Percentiles rank a stretch among this genome's conserved stretches.
phyloP scores from a whole-genome alignment of 1,140 invertebrate genomes.

The Lordiphosa collinella region DNA sequence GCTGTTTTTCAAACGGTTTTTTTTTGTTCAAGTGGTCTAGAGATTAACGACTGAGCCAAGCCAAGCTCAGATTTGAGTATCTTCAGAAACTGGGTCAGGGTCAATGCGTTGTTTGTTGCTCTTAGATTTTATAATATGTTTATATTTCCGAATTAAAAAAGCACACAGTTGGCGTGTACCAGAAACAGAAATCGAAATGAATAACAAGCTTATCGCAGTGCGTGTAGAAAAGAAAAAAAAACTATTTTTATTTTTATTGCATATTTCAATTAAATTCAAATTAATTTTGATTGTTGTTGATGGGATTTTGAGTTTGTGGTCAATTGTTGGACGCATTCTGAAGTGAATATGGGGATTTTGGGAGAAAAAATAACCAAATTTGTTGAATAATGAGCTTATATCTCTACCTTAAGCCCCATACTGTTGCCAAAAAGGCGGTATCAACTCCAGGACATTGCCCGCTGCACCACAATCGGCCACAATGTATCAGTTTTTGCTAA shows the following conservation, averaged over 20 bases:
- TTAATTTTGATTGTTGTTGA: slow-evolving; percentile 51
- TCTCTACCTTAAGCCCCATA: too few relatives aligned
- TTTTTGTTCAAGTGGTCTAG: slow-evolving; percentile 50
- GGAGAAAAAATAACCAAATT: too few relatives aligned
- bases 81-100: slow-evolving; percentile 72
- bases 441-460: too few relatives aligned
- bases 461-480: too few relatives aligned
- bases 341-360: slow-evolving; percentile 35
- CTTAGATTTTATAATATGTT: slow-evolving; percentile 40
- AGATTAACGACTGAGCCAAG: slow-evolving; percentile 65
- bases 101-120: slow-evolving; percentile 58
- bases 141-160: slow-evolving; percentile 41
- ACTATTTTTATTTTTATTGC: slow-evolving; percentile 28
- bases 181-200: slow-evolving; percentile 25
- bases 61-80: slow-evolving; percentile 34
- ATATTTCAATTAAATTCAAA: slow-evolving; percentile 52
- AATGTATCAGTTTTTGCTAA: too few relatives aligned
- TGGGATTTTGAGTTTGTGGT: slow-evolving; percentile 50
- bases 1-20: slow-evolving; percentile 20
- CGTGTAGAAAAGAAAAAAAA: slow-evolving; percentile 21
- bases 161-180: slow-evolving; percentile 32
- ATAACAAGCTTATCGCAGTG: slow-evolving; percentile 30
- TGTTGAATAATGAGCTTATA: too few relatives aligned
- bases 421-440: too few relatives aligned
- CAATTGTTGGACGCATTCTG: slow-evolving; percentile 13